Evolutionary conservation across 2,888 invertebrate species (phyloP).

Genomic region (Diplolepis rosae): DNA sequence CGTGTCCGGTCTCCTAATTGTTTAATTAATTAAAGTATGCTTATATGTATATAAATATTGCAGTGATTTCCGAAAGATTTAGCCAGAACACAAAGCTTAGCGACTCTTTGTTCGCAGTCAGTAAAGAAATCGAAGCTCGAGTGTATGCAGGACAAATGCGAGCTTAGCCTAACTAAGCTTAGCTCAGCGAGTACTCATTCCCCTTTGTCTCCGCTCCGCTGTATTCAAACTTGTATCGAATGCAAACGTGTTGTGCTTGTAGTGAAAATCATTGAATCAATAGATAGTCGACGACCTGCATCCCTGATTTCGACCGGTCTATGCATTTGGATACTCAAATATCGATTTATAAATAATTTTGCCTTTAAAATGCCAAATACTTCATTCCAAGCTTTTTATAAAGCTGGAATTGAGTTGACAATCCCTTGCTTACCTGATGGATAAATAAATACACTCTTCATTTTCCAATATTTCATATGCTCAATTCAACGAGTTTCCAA

Average conservation of each 20-base stretch:
- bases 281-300: not conserved
- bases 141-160: slow-evolving; percentile 69
- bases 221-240: slow-evolving; percentile 28
- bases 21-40: slow-evolving; percentile 21
- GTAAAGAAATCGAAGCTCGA: slow-evolving; percentile 49
- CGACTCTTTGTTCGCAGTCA: slow-evolving; percentile 26
- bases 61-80: slow-evolving; percentile 20
- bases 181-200: slow-evolving; percentile 69
- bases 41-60: slow-evolving; percentile 23
- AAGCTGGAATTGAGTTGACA: too few species aligned
- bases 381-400: not conserved
- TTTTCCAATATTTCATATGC: too few species aligned
- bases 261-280: not conserved
- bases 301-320: not conserved
- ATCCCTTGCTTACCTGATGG: too few species aligned
- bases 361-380: not conserved
- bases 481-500: too few species aligned
- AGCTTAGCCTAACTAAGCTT: slow-evolving; percentile 71
- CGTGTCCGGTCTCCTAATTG: slow-evolving; percentile 22
- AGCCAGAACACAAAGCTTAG: slow-evolving; percentile 26
- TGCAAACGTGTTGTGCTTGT: not conserved
- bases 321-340: not conserved
- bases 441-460: too few species aligned
- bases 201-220: slow-evolving; percentile 55
- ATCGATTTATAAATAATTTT: not conserved